These are phyloP conservation scores for Calephelis virginiensis DNA, from an alignment of 1,140 invertebrate species.

Conservation along the genomic window DNA sequence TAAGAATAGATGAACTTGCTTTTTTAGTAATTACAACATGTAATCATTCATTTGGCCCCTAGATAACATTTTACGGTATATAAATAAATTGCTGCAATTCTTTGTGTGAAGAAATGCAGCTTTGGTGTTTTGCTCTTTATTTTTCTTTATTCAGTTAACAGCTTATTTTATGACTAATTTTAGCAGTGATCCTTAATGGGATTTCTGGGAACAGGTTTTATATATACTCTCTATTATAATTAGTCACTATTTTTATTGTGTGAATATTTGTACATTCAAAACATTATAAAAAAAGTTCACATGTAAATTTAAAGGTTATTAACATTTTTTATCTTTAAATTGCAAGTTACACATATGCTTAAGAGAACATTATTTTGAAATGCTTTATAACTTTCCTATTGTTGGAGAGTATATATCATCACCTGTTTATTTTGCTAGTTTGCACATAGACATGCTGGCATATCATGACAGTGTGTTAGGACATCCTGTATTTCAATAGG, in stretches of 20 bases:
- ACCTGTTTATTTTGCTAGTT: constrained; percentile 10
- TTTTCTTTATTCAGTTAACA: constrained; percentile 31
- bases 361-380: background rate
- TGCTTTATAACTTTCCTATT: background rate
- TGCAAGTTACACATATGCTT: background rate
- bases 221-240: background rate
- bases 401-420: background rate
- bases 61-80: constrained; percentile 68
- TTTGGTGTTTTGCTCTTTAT: constrained; percentile 21
- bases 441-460: constrained; percentile 10
- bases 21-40: no score
- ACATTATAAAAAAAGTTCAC: background rate
- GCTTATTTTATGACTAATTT: constrained; percentile 22
- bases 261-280: background rate
- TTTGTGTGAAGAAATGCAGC: constrained; percentile 4
- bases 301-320: constrained; percentile 1
- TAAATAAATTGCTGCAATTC: constrained; percentile 40
- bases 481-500: constrained; percentile 12
- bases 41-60: constrained; percentile 26
- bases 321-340: background rate
- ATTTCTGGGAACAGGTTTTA: background rate
- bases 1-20: no score
- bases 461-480: background rate
- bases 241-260: background rate
- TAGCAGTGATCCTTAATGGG: background rate